Evolutionary conservation across 1,140 invertebrate genomes (phyloP).

Genomic region (Stenopsyche tienmushanensis): DNA sequence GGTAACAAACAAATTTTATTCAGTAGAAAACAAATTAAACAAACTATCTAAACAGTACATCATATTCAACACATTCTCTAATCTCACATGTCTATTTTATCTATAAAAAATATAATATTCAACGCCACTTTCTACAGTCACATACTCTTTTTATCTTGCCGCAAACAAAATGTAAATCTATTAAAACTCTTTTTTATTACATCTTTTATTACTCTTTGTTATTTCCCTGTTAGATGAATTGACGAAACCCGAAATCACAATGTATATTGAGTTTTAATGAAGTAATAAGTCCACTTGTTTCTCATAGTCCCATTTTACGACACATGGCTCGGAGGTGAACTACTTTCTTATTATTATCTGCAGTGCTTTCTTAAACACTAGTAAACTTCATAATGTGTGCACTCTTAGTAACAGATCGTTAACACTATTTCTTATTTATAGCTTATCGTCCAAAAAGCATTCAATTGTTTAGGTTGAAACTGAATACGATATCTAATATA

Average conservation of each 20-base stretch:
- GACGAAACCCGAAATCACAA: constrained; percentile 28
- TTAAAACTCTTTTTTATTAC: constrained; percentile 17
- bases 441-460: constrained; percentile 19
- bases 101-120: background rate
- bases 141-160: background rate
- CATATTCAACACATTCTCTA: no score
- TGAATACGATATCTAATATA: background rate
- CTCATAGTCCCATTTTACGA: background rate
- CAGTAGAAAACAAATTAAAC: no score
- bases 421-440: constrained; percentile 15
- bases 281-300: background rate
- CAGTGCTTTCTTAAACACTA: constrained; percentile 36
- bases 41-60: no score
- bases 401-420: constrained; percentile 35
- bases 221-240: constrained; percentile 33
- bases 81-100: background rate
- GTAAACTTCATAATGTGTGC: constrained; percentile 33
- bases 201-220: constrained; percentile 7
- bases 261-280: constrained; percentile 1
- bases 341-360: constrained; percentile 22
- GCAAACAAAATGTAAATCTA: constrained; percentile 7
- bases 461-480: background rate
- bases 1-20: no score
- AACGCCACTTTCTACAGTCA: constrained; percentile 10
- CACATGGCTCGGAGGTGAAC: constrained; percentile 35